Conservation (phyloP, 2,888 invertebrate species). For the Laspeyria flexula region DNA sequence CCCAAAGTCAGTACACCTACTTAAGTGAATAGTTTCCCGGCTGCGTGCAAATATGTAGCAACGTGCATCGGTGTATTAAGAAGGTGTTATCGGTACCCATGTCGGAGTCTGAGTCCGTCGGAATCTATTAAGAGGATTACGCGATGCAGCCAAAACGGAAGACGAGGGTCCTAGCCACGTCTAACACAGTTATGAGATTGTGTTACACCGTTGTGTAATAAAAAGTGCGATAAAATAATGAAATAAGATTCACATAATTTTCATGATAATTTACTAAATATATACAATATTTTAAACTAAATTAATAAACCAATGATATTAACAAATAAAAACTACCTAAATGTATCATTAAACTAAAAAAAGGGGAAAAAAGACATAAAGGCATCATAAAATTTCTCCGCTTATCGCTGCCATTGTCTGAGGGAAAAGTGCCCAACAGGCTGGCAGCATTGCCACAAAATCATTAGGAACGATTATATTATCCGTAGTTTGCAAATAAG, state of each 20-base stretch:
- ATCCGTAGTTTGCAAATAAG: no score
- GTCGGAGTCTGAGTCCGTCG: constrained; percentile 62
- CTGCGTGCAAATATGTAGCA: constrained; percentile 14
- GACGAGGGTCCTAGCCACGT: constrained; percentile 79
- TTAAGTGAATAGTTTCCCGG: constrained; percentile 21
- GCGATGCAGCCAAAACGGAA: constrained; percentile 68
- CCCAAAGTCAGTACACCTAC: constrained; percentile 4
- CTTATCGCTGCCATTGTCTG: no score
- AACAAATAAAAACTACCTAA: no score
- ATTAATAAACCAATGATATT: no score
- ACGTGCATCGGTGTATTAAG: constrained; percentile 30
- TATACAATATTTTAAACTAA: no score
- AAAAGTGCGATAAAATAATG: neutral
- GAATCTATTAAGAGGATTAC: constrained; percentile 87
- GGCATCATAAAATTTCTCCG: no score
- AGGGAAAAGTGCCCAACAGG: no score
- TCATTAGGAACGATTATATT: no score
- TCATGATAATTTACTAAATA: no score
- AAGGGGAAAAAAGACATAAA: no score
- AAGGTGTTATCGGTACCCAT: constrained; percentile 43
- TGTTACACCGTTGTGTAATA: constrained; percentile 59
- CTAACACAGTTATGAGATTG: constrained; percentile 56
- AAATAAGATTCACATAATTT: neutral
- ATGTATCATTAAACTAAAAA: no score
- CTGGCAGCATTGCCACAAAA: no score